Evolutionary conservation across 1,140 invertebrate genomes (phyloP), one percentile per base, ranked within the genome.

Genomic region (Triops longicaudatus): DNA sequence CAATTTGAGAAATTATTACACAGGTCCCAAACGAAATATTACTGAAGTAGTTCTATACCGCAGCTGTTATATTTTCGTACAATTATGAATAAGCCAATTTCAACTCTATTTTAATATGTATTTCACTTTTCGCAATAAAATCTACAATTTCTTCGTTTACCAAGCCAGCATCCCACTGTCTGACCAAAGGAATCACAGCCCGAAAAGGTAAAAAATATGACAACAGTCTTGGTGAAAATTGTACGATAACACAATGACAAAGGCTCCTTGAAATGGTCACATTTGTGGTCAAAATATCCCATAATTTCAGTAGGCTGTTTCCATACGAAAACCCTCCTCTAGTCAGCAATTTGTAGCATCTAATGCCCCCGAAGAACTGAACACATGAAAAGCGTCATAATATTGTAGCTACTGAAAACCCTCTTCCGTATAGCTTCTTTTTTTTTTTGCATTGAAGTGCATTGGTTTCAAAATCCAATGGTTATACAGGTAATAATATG

Each of bases 241-340:
- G 9, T 63, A 63, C 50, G 22, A 22, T n/a, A 63, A 63, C 50
- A 63, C 14, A 17, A 63, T 22, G 50, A 63, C 14, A 63, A 63
- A 63, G 50, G 50, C 50, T 63, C 50, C 14, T 63, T 63, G 22
- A 63, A 63, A 63, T 63, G 50, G 50, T 63, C 50, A 63, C 50
- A 22, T 63, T 17, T 63, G 50, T 63, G 1, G 17, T n/a, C 17
- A 63, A 4, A 9, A 37, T 37, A 37, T 37, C 50, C 50, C 50
- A 63, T 22, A 6, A 63, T 7, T 17, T 22, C 22, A 10, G 50
- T 17, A 14, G 50, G 22, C 22, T 63, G 50, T 63, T 63, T n/a
- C 50, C 10, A n/a, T 63, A 63, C 22, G 22, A 63, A 17, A 63
- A 63, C 50, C 50, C 50, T 12, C 17, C 17, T 63, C n/a, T 63